Conservation (phyloP, 2,113 vertebrate species). For the Elephas maximus region DNA sequence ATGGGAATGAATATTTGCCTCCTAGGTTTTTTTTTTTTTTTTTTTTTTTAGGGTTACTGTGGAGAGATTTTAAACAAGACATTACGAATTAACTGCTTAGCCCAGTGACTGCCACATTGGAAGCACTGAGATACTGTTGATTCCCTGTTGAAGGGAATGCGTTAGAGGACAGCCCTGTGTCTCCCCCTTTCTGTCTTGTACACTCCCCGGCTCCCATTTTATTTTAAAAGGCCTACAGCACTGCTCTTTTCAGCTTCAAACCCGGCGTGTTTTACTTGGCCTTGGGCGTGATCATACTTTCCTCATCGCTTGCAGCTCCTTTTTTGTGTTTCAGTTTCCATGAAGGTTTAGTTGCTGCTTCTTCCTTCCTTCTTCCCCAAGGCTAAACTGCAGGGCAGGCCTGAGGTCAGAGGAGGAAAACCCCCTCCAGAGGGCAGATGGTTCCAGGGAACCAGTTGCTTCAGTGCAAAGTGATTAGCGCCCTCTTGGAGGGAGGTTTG, state of each 20-base stretch:
- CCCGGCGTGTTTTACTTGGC: slow-evolving; percentile 32
- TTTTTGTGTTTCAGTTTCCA: slow-evolving; percentile 65
- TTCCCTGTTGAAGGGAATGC: not conserved
- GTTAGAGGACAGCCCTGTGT: not conserved
- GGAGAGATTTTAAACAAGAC: not conserved
- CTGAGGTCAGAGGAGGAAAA: not conserved
- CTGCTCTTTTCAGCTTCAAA: not conserved
- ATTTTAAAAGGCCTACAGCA: not conserved
- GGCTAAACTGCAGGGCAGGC: not conserved
- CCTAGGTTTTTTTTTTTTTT: no score
- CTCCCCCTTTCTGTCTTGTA: not conserved
- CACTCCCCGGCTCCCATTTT: not conserved
- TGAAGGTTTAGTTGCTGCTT: slow-evolving; percentile 9
- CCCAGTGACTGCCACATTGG: not conserved
- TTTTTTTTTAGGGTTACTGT: no score
- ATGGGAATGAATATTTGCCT: slow-evolving; percentile 16
- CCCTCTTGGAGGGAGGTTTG: slow-evolving; percentile 53
- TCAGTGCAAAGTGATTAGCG: not conserved
- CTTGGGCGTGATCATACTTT: not conserved
- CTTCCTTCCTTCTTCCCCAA: slow-evolving; percentile 28
- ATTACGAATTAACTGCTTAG: not conserved
- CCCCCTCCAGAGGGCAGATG: not conserved
- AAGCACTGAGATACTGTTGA: not conserved
- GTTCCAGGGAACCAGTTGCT: not conserved
- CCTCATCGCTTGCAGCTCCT: slow-evolving; percentile 16